Conservation (phyloP, 2,797 vertebrate species). For the Thamnophis elegans region DNA sequence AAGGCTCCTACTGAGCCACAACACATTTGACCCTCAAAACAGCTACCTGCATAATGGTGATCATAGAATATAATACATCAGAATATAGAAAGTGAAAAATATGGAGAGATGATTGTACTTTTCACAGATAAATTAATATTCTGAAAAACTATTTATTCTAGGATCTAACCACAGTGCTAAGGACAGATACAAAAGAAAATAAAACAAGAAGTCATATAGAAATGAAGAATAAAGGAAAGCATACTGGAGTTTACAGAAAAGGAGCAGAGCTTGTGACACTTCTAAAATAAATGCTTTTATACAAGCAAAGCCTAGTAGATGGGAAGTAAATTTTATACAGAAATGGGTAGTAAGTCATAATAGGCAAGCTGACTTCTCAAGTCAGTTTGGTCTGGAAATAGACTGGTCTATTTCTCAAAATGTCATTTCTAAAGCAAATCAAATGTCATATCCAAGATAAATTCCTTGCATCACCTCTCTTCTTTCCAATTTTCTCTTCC, state of each 20-base stretch:
- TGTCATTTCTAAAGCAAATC: not conserved
- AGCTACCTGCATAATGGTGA: not conserved
- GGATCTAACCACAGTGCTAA: not conserved
- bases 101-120: not conserved
- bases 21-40: not conserved
- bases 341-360: not conserved
- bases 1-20: too few relatives aligned
- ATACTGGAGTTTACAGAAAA: too few relatives aligned
- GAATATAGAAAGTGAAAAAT: not conserved
- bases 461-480: not conserved
- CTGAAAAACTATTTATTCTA: not conserved
- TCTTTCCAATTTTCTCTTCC: not conserved
- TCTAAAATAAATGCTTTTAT: not conserved
- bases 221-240: not conserved
- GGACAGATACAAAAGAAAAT: not conserved
- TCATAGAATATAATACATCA: not conserved
- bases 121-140: not conserved
- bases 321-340: not conserved
- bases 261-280: not conserved
- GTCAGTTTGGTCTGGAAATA: not conserved
- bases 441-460: not conserved
- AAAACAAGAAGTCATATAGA: not conserved
- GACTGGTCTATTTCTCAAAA: not conserved
- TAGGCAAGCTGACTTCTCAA: not conserved
- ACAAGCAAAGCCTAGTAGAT: not conserved